Evolutionary conservation across 2,888 invertebrate species (phyloP), one percentile per base, ranked within the genome.

Genomic region (Lasioglossum lativentre): DNA sequence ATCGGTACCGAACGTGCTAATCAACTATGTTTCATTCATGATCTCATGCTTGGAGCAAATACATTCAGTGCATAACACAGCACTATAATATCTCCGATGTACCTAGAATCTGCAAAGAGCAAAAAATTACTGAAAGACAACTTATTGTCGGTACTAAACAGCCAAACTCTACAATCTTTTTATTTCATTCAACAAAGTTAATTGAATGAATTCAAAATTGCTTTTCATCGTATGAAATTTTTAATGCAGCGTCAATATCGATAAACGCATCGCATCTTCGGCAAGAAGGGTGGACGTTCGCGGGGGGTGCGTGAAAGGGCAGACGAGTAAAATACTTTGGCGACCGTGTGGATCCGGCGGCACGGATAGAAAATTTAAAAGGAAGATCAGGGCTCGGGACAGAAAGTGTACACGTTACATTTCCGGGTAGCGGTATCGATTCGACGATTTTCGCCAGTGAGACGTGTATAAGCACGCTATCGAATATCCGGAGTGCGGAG

Each of bases 401-500:
- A 27, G 27, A 63, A 63, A 63, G 27, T 27, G 59, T 63, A 47
- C 47, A 27, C 59, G 59, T 63, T 63, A 63, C 63, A 63, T 63
- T 63, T 63, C 63, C 63, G 63, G 63, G 30, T 56, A 63, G 63
- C 16, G 6, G 16, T 63, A 63, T 63, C 63, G 63, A 63, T 63
- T 63, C 63, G 30, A 16, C 63, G 30, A 63, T 63, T 63, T 30
- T 63, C 63, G 63, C 30, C 27, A 30, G 30, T 63, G 30, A 30
- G 63, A 30, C 63, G 63, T 63, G 63, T 63, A 63, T 63, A 63
- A 63, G 63, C 63, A 63, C 27, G 63, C 63, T 63, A 63, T 63
- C 63, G 63, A 63, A 63, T 63, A 63, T 63, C 63, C 63, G 30
- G 52, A 52, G n/a, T n/a, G n/a, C 52, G 74, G 30, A 52, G 19